Percentiles rank a stretch among this genome's conserved stretches.
phyloP scores from a whole-genome alignment of 2,113 vertebrate genomes.

The Gavia stellata region DNA sequence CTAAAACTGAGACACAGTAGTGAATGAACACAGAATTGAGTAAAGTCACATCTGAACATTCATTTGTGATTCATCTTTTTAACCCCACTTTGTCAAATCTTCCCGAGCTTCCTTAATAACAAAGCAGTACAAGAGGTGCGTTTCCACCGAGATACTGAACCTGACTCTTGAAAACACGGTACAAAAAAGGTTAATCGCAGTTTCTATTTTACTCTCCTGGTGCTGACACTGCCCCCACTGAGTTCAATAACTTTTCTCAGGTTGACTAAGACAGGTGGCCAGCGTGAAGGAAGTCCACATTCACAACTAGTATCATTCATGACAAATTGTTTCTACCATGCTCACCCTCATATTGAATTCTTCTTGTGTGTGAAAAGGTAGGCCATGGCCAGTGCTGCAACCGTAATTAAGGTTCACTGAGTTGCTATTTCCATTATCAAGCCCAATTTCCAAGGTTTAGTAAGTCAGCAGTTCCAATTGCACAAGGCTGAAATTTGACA shows the following conservation, averaged over 20 bases:
- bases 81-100: background rate
- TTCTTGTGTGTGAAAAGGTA: background rate
- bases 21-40: background rate
- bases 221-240: background rate
- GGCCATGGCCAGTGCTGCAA: background rate
- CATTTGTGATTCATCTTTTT: background rate
- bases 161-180: background rate
- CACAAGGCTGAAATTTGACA: background rate
- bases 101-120: background rate
- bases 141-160: background rate
- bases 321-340: background rate
- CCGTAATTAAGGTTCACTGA: background rate
- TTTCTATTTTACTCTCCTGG: background rate
- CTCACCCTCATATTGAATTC: background rate
- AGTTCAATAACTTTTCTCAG: background rate
- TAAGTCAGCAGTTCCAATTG: background rate
- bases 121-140: background rate
- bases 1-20: background rate
- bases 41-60: background rate
- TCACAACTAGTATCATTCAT: background rate
- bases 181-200: background rate
- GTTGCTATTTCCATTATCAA: background rate
- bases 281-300: fast-evolving
- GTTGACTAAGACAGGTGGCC: background rate
- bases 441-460: background rate